Percentiles rank a stretch among this genome's conserved stretches.
Evolutionary conservation across 2,797 vertebrate species (phyloP).

Genomic region (Rhabdophis nuchalis): DNA sequence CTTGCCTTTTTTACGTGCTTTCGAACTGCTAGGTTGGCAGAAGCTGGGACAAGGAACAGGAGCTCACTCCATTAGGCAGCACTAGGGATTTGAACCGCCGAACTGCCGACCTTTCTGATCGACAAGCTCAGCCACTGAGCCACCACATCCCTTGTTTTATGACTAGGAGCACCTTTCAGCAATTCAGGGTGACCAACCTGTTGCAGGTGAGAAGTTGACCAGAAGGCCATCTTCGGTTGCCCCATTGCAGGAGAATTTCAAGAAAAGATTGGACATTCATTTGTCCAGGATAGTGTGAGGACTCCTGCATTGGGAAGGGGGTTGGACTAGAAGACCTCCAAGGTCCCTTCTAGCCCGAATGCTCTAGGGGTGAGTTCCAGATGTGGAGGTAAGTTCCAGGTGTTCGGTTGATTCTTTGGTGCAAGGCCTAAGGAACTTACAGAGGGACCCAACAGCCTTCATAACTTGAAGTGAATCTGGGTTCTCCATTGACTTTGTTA

Average conservation of each 20-base stretch:
- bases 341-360: not conserved
- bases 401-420: not conserved
- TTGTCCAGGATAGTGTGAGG: not conserved
- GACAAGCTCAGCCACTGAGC: too few species aligned
- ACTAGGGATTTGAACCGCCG: too few species aligned
- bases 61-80: too few species aligned
- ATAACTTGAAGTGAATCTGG: not conserved
- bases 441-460: not conserved
- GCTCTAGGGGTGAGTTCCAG: not conserved
- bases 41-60: too few species aligned
- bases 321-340: not conserved
- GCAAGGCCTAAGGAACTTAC: not conserved
- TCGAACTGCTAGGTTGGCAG: too few species aligned
- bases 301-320: not conserved
- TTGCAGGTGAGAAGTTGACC: not conserved
- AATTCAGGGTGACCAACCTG: not conserved
- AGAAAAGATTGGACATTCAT: not conserved
- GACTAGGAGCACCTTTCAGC: not conserved
- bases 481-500: too few species aligned
- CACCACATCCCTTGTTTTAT: not conserved
- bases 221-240: not conserved
- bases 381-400: too few species aligned
- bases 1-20: too few species aligned
- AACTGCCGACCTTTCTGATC: too few species aligned
- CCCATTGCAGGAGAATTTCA: not conserved